Evolutionary conservation across 2,888 invertebrate species (phyloP).

Genomic region (Melanargia galathea): DNA sequence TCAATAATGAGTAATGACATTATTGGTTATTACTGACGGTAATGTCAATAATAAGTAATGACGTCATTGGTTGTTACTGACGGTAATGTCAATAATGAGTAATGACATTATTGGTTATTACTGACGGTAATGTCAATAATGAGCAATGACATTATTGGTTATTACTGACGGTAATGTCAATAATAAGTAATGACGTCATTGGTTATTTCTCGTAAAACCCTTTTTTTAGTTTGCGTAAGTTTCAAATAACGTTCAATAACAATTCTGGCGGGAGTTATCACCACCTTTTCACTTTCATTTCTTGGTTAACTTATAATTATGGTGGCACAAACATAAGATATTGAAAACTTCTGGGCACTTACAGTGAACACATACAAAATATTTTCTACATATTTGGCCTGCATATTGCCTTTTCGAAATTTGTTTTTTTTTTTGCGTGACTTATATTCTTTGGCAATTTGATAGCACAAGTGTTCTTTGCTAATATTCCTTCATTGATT

Average conservation of each 20-base stretch:
- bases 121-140: too few relatives aligned
- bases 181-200: too few relatives aligned
- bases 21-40: too few relatives aligned
- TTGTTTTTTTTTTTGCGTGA: neutral
- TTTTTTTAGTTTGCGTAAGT: conserved; percentile 41
- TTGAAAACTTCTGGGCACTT: conserved; percentile 74
- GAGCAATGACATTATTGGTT: too few relatives aligned
- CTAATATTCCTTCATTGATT: neutral
- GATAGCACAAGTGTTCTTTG: neutral
- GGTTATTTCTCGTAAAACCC: too few relatives aligned
- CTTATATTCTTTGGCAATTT: neutral
- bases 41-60: neutral
- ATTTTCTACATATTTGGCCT: neutral
- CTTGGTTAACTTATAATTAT: conserved; percentile 9
- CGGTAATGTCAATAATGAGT: neutral
- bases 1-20: neutral
- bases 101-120: too few relatives aligned
- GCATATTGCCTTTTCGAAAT: neutral
- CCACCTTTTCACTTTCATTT: conserved; percentile 54
- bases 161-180: too few relatives aligned
- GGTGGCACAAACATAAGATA: conserved; percentile 81
- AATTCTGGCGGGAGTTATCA: conserved; percentile 65
- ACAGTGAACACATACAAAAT: conserved; percentile 53
- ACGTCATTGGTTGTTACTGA: too few relatives aligned
- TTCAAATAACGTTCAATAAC: conserved; percentile 33